Conservation (phyloP, 1,140 invertebrate species). For the Tetragnatha versicolor region DNA sequence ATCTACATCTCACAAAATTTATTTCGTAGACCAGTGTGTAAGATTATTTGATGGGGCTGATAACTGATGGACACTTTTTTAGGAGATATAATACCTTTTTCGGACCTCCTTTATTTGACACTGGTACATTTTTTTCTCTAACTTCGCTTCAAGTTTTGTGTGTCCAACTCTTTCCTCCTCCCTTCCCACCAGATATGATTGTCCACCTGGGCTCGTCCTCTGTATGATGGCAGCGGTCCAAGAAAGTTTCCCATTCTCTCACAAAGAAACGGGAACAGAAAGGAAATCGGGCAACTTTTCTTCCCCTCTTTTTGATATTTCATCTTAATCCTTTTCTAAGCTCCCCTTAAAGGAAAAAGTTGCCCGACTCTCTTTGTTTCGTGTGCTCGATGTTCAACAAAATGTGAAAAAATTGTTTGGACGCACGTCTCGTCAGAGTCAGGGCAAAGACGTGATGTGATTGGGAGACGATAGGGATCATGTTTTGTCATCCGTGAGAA, state of each 20-base stretch:
- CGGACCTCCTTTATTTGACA: not conserved
- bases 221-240: slow-evolving; percentile 37
- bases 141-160: not conserved
- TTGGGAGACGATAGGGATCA: not conserved
- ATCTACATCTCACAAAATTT: not conserved
- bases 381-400: slow-evolving; percentile 12
- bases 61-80: slow-evolving; percentile 31
- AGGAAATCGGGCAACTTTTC: not conserved
- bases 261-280: slow-evolving; percentile 20
- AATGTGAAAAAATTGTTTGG: slow-evolving; percentile 40
- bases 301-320: slow-evolving; percentile 9
- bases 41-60: not conserved
- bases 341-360: slow-evolving; percentile 9
- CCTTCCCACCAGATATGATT: slow-evolving; percentile 42
- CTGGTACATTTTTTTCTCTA: not conserved
- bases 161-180: slow-evolving; percentile 7
- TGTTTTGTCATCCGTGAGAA: too few species aligned
- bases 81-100: not conserved
- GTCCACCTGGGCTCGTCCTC: slow-evolving; percentile 36
- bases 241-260: slow-evolving; percentile 43
- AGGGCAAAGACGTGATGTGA: not conserved
- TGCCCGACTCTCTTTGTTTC: not conserved
- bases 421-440: slow-evolving; percentile 20
- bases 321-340: slow-evolving; percentile 31
- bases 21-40: not conserved